A percentile compares a stretch with the other conserved stretches of the same genome.
Evolutionary conservation across 2,888 invertebrate genomes (phyloP).

Genomic region (Troglohyphantes excavatus): DNA sequence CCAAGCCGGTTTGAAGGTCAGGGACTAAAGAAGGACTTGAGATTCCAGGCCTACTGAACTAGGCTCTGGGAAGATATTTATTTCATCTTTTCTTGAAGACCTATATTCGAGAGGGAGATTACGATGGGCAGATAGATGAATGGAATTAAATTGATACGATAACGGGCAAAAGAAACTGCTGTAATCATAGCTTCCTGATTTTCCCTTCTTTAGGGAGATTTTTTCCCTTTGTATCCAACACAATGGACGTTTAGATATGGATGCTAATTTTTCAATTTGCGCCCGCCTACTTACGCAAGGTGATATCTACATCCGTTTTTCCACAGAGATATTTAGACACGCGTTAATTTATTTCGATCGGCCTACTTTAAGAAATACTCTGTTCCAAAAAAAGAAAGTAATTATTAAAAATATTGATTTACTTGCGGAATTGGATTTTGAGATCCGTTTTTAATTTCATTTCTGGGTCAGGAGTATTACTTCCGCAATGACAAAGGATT

Average conservation of each 20-base stretch:
- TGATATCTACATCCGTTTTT: background rate
- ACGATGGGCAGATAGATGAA: constrained; percentile 13
- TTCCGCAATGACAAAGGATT: too few relatives aligned
- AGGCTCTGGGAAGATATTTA: constrained; percentile 41
- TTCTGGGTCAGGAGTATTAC: too few relatives aligned
- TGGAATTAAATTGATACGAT: background rate
- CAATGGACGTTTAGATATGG: background rate
- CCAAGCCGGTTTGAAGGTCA: constrained; percentile 77
- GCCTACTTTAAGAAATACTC: too few relatives aligned
- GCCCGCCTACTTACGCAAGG: background rate
- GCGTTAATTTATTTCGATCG: too few relatives aligned
- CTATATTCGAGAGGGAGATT: constrained; percentile 32
- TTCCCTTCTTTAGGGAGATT: constrained; percentile 21
- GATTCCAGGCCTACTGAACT: constrained; percentile 56
- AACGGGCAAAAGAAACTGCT: background rate
- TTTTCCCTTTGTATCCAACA: background rate
- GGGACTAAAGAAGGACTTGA: constrained; percentile 39
- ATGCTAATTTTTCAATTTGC: constrained; percentile 4
- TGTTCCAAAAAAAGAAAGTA: too few relatives aligned
- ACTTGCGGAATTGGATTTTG: too few relatives aligned
- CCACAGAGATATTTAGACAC: too few relatives aligned
- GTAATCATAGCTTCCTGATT: constrained; percentile 12
- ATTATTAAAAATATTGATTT: too few relatives aligned
- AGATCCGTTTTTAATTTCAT: too few relatives aligned
- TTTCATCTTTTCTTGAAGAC: constrained; percentile 9